Conservation (phyloP, 2,888 invertebrate species). For the Yponomeuta malinellus region DNA sequence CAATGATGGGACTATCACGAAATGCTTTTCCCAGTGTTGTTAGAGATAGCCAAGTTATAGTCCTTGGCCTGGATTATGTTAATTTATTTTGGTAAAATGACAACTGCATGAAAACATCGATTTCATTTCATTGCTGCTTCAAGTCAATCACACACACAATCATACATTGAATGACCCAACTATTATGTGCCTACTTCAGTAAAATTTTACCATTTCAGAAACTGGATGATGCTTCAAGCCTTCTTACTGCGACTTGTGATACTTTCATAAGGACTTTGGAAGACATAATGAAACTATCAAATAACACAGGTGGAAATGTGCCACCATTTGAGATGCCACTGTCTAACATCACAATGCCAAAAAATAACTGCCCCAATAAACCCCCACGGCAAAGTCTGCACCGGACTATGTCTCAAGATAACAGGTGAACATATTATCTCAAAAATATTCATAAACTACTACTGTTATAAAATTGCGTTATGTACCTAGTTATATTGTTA, state of each 20-base stretch:
- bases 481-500: neutral
- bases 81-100: too few species aligned
- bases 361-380: conserved; percentile 35
- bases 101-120: neutral
- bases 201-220: conserved; percentile 63
- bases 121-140: neutral
- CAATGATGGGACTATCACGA: too few species aligned
- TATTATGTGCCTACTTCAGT: too few species aligned
- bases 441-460: conserved; percentile 23
- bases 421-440: conserved; percentile 46
- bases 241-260: conserved; percentile 87
- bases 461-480: conserved; percentile 13
- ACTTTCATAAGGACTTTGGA: conserved; percentile 88
- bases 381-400: conserved; percentile 46
- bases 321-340: conserved; percentile 52
- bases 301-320: conserved; percentile 34
- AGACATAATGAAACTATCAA: conserved; percentile 82
- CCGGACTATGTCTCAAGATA: conserved; percentile 63
- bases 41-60: too few species aligned
- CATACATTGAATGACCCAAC: too few species aligned
- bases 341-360: conserved; percentile 33
- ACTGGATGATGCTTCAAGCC: conserved; percentile 82
- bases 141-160: too few species aligned
- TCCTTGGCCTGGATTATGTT: too few species aligned
- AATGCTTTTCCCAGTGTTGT: too few species aligned